These are phyloP conservation scores for Drosophila macrospina DNA, from an alignment of 2,888 invertebrate species.

Conservation along the genomic window DNA sequence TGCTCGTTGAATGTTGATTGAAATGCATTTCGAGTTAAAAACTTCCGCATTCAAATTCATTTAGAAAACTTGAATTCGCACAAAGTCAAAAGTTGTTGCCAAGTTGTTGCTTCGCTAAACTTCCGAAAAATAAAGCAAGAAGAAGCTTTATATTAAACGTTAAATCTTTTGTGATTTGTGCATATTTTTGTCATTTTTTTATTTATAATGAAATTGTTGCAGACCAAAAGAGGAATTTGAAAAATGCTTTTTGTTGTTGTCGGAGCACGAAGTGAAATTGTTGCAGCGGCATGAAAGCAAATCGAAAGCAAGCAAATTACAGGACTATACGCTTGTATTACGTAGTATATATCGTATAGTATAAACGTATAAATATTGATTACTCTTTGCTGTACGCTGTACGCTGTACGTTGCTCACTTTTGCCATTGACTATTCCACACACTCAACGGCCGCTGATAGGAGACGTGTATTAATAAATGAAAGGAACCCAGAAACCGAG, in stretches of 20 bases:
- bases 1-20: no score
- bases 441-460: slow-evolving; percentile 1
- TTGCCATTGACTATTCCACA: slow-evolving; percentile 23
- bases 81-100: no score
- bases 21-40: no score
- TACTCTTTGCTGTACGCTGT: slow-evolving; percentile 10
- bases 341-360: slow-evolving; percentile 13
- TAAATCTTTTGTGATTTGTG: not conserved
- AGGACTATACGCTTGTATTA: not conserved
- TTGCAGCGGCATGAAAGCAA: slow-evolving; percentile 32
- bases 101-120: no score
- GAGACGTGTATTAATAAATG: slow-evolving; percentile 48
- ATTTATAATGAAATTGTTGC: slow-evolving; percentile 1
- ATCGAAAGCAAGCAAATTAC: slow-evolving; percentile 17
- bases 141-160: not conserved
- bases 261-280: slow-evolving; percentile 22
- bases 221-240: not conserved
- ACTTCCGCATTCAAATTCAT: no score
- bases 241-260: not conserved
- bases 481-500: slow-evolving; percentile 18
- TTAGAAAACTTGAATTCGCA: no score
- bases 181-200: not conserved
- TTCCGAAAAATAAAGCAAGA: no score
- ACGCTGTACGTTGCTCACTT: slow-evolving; percentile 15
- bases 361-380: slow-evolving; percentile 53